These are phyloP conservation scores for Zootermopsis nevadensis DNA, from an alignment of 2,888 invertebrate genomes.

Conservation along the genomic window DNA sequence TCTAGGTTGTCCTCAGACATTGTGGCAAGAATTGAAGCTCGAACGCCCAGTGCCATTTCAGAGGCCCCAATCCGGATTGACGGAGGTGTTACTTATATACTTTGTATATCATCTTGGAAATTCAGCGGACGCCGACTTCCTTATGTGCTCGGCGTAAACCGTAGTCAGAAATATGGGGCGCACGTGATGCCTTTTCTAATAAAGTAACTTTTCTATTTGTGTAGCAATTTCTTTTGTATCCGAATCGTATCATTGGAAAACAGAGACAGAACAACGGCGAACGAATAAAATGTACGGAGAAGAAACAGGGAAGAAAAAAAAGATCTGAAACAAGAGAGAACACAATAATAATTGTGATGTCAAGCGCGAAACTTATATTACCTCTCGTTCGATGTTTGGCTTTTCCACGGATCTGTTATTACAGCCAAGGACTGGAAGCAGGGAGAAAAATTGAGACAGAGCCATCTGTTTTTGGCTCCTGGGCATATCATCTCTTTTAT, in stretches of 20 bases:
- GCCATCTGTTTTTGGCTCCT: constrained; percentile 16
- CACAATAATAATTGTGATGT: constrained; percentile 41
- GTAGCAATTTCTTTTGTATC: background rate
- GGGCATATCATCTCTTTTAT: background rate
- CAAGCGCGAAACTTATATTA: constrained; percentile 43
- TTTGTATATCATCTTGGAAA: too few relatives aligned
- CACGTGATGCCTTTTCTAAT: constrained; percentile 17
- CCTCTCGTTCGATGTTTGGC: constrained; percentile 25
- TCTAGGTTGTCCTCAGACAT: too few relatives aligned
- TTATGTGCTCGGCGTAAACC: too few relatives aligned
- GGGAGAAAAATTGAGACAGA: background rate
- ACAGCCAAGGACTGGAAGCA: background rate
- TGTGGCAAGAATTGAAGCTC: too few relatives aligned
- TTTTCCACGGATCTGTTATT: background rate
- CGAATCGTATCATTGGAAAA: background rate
- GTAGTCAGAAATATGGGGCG: background rate
- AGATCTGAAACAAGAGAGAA: constrained; percentile 23
- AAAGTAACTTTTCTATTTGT: constrained; percentile 11
- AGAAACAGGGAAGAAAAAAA: background rate
- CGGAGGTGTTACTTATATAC: too few relatives aligned
- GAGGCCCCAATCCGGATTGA: too few relatives aligned
- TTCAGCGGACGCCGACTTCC: too few relatives aligned
- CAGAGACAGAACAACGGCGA: background rate
- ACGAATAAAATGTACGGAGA: too few relatives aligned
- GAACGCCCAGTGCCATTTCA: too few relatives aligned